Conservation (phyloP, 2,888 invertebrate species). For the Tenthredo distinguenda region DNA sequence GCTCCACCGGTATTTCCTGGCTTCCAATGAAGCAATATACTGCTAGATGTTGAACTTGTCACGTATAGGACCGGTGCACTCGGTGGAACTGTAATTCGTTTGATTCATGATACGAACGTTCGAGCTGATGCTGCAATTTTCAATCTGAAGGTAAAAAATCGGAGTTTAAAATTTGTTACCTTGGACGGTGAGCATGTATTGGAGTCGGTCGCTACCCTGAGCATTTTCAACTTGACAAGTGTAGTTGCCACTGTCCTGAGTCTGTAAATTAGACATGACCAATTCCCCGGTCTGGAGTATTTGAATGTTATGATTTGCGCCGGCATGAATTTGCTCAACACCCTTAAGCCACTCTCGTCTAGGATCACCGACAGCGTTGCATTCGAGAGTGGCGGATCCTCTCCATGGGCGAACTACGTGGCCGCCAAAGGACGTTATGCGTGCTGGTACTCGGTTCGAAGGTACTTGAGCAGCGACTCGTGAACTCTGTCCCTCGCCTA, state of each 20-base stretch:
- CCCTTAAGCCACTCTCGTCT: slow-evolving; percentile 84
- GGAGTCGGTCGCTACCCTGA: slow-evolving; percentile 84
- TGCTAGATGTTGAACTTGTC: slow-evolving; percentile 87
- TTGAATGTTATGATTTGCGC: slow-evolving; percentile 82
- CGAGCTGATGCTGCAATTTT: background rate
- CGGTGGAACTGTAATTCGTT: slow-evolving; percentile 82
- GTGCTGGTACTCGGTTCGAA: slow-evolving; percentile 84
- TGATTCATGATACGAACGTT: background rate
- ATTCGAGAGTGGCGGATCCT: slow-evolving; percentile 83
- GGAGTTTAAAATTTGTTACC: slow-evolving; percentile 68
- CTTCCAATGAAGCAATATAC: slow-evolving; percentile 88
- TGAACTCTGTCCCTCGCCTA: slow-evolving; percentile 89
- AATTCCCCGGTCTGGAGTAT: slow-evolving; percentile 84
- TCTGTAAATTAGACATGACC: slow-evolving; percentile 83
- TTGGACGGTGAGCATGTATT: slow-evolving; percentile 85
- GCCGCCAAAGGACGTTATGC: slow-evolving; percentile 87
- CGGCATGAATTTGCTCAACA: slow-evolving; percentile 80
- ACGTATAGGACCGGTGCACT: slow-evolving; percentile 87
- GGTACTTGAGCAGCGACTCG: slow-evolving; percentile 85
- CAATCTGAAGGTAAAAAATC: background rate
- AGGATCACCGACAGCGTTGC: slow-evolving; percentile 85
- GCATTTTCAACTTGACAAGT: slow-evolving; percentile 87
- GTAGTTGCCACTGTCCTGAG: slow-evolving; percentile 85
- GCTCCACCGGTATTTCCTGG: slow-evolving; percentile 86
- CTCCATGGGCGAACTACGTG: slow-evolving; percentile 84